A percentile compares a stretch with the other conserved stretches of the same genome.
Conservation (phyloP, 2,888 invertebrate species). For the Pristionchus japonicus region DNA sequence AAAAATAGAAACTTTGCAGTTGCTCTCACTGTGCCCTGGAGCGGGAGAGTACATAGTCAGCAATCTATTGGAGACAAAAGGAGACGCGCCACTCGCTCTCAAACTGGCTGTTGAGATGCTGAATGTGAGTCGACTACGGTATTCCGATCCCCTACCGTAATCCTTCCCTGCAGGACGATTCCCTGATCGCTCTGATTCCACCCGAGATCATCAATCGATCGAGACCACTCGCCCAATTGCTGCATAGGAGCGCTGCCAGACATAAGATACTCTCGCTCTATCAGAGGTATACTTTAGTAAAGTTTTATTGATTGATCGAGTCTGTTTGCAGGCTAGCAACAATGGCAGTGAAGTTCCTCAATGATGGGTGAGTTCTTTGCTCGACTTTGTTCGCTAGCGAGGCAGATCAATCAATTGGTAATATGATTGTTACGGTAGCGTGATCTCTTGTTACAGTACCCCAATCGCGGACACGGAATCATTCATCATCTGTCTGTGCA, state of each 20-base stretch:
- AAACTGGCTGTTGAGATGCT: conserved; percentile 8
- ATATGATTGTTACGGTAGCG: too few relatives aligned
- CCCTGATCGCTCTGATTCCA: conserved; percentile 19
- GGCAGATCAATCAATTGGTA: too few relatives aligned
- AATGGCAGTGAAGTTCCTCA: conserved; percentile 3
- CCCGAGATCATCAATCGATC: conserved; percentile 34
- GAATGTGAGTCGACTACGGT: background rate
- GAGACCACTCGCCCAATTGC: conserved; percentile 18
- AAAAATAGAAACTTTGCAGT: background rate
- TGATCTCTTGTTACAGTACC: background rate
- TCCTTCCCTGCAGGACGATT: conserved; percentile 31
- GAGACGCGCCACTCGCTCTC: conserved; percentile 13
- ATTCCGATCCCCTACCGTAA: conserved; percentile 3
- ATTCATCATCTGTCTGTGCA: conserved; percentile 24
- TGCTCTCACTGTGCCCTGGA: conserved; percentile 12
- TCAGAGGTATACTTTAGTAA: background rate
- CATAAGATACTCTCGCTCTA: conserved; percentile 20
- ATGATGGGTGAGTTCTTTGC: background rate
- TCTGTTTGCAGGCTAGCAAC: conserved; percentile 28
- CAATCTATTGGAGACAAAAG: background rate
- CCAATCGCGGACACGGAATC: background rate
- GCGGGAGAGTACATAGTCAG: background rate
- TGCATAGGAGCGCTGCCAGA: conserved; percentile 12
- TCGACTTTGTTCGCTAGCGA: background rate
- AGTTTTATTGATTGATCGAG: background rate